phyloP scores from a whole-genome alignment of 2,888 invertebrate species.

The Suillia variegata region DNA sequence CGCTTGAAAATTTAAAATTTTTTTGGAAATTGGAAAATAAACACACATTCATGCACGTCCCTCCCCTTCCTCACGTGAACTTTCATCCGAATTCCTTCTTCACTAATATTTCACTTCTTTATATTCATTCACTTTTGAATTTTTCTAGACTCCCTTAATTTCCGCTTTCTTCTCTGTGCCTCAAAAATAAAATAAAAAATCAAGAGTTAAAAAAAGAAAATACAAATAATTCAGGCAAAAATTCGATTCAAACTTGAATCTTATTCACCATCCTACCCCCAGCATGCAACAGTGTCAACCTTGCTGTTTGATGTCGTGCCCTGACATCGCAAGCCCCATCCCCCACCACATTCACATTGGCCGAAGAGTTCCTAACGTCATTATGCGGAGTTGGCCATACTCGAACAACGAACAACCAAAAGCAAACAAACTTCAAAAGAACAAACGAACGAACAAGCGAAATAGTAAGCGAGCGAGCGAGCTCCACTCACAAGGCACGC shows the following conservation, averaged over 20 bases:
- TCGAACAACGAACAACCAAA: no score
- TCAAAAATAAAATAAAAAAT: neutral
- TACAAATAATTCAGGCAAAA: neutral
- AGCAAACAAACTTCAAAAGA: constrained; percentile 10
- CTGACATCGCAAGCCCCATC: neutral
- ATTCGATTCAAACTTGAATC: constrained; percentile 2
- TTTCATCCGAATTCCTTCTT: no score
- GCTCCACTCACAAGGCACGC: constrained; percentile 5
- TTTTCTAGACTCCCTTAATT: no score
- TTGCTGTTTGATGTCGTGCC: neutral
- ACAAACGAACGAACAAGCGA: neutral
- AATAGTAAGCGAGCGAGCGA: neutral
- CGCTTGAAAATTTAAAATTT: no score
- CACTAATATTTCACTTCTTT: no score
- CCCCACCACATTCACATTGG: constrained; percentile 2
- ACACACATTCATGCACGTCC: no score
- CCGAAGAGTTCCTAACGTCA: neutral
- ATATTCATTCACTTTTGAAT: no score
- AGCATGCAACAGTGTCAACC: neutral
- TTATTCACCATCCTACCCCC: neutral
- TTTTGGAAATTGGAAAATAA: no score
- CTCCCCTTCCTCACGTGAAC: no score
- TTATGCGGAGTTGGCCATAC: constrained; percentile 22
- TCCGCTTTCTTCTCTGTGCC: no score
- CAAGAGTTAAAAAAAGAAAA: neutral